Base-by-base conservation (phyloP, 1,140 invertebrate genomes). In the Drusus annulatus region DNA sequence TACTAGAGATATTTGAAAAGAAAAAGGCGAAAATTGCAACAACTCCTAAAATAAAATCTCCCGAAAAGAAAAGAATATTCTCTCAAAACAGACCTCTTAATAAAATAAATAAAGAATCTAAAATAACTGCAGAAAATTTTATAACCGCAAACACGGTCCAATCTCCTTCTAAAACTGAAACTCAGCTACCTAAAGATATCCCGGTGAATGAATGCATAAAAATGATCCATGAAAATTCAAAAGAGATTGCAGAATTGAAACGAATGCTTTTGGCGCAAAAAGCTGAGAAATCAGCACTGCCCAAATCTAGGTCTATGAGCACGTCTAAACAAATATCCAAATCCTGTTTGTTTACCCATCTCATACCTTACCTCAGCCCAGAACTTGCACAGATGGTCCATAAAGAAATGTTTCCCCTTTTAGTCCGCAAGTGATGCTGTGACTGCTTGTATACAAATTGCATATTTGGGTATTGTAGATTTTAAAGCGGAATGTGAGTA, bases 361-460 rank as follows among this genome's bases (percentile, higher is more conserved):
- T 84, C 25, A 80, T 84, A 19, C 83, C 80, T 60, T 82, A 76
- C 63, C 76, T 84, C 15, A 82, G 78, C 71, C 78, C 83, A 3
- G 45, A 80, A 52, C 21, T 80, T 2, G 83, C 83, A 0, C 17
- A 50, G 21, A 58, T 63, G 68, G 83, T 84, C 1, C 83, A 84
- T 25, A 50, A 60, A 45, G 83, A 84, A 75, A 78, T 84, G 80
- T 84, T 84, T 71, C 83, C 83, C 62, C 78, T 80, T 21, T 25
- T 71, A 8, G 51, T 25, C 1, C 73, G 65, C 25, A 28, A 62
- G 23, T 45, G 31, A 60, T 21, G 21, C 45, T 73, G 23, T 69
- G 15, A 69, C 15, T 56, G 19, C 54, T 21, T 56, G 54, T 10
- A 56, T 19, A 56, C 19, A 17, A 56, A 45, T 45, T 45, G 36